Evolutionary conservation across 2,113 vertebrate species (phyloP), one percentile per base, ranked within the genome.

Genomic region (Sapayoa aenigma): DNA sequence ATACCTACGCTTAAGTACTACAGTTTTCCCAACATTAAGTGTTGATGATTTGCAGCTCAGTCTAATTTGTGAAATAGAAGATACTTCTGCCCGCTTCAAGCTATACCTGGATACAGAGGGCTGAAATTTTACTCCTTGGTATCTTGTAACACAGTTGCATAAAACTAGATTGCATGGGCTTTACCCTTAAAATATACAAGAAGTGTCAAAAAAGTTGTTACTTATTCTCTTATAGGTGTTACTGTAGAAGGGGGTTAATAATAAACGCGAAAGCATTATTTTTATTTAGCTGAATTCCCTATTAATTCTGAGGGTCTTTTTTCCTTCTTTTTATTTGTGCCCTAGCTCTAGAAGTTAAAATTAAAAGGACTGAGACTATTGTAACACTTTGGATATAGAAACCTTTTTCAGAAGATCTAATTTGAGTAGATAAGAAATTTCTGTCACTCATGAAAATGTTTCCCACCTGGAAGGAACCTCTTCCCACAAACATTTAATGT

Each of bases 251-350:
- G 74, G 23, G 10, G 75, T 94, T 87, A 31, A 95, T 98, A 98
- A 98, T 98, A 97, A 98, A 93, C 98, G 98, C 93, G 7, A 89
- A 47, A 25, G 47, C 22, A 85, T 50, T 0, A 3, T 41, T 89
- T 82, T 89, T 42, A 52, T 56, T 91, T 81, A 47, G 11, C 35
- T 95, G 22, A 9, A 39, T 86, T 88, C 17, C 27, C 6, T 91
- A 33, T 46, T 46, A 58, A 37, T 14, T 63, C 56, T 85, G 9
- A 41, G 10, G 20, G n/a, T 14, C 14, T 82, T 78, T 65, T 3
- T 1, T 7, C 4, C 37, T 37, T 62, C 30, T 84, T 84, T 77
- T 83, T 77, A 37, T 82, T 78, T 94, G 30, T 89, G 17, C n/a
- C 28, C 33, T 75, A 47, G 21, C n/a, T 66, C 59, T 50, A 89